Base-by-base conservation (phyloP, 2,888 invertebrate species). In the Euplexia lucipara region DNA sequence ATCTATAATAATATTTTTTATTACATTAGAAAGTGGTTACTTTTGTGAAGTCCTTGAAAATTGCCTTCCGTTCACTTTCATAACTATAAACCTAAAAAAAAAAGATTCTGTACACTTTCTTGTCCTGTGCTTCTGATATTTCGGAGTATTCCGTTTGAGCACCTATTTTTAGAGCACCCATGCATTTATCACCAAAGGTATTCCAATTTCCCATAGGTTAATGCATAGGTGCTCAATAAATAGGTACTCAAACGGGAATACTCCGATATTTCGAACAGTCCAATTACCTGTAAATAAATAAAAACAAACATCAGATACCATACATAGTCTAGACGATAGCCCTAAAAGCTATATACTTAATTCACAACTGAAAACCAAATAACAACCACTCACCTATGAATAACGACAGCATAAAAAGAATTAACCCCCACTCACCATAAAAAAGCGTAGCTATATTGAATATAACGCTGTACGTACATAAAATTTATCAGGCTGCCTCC, bases 401-500 rank as follows among this genome's bases (percentile, higher is more conserved):
- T 71, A 75, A 82, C 63, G 70, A 45, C 47, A 48, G 26, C 81
- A 73, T 82, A 82, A 78, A 73, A 73, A 75, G 70, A 80, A 82
- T 81, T 79, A 79, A 78, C 69, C 64, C 66, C 56, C 52, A 67
- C 70, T 53, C 70, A 65, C 77, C 75, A 77, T 83, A 85, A 82
- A 84, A 84, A 80, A 68, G 70, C 71, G 83, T 83, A 76, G n/a
- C n/a, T 26, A 26, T 63, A 82, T 81, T 82, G 82, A 79, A 82
- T 81, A 83, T 83, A 53, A 63, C 56, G 59, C 20, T 30, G 70
- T 60, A 65, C 73, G 70, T 60, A 65, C 76, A 81, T 81, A 80
- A 85, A 85, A 83, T 84, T 78, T 83, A 86, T 84, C 84, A 81
- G 60, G 41, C 57, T n/a, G 39, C 65, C 70, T 70, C 64, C 79